phyloP scores from a whole-genome alignment of 1,140 invertebrate genomes.

The Drosophila arawakana region DNA sequence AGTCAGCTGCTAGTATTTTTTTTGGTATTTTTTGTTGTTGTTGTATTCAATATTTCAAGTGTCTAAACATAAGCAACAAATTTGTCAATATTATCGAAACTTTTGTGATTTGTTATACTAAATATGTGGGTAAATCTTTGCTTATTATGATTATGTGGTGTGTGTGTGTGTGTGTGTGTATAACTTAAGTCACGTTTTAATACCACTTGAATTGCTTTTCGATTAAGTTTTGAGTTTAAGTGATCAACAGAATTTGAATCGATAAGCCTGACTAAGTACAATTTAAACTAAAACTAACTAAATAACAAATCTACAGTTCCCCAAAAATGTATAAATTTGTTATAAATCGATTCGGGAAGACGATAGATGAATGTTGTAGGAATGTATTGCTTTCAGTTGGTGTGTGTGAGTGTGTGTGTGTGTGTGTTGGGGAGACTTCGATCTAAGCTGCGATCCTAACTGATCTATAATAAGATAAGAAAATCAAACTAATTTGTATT shows the following conservation, averaged over 20 bases:
- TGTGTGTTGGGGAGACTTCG: neutral
- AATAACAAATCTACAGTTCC: slow-evolving; percentile 23
- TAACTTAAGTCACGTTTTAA: slow-evolving; percentile 42
- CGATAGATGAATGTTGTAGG: slow-evolving; percentile 19
- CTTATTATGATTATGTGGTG: slow-evolving; percentile 14
- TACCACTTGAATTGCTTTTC: slow-evolving; percentile 80
- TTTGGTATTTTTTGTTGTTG: slow-evolving; percentile 1
- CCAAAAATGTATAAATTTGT: slow-evolving; percentile 24
- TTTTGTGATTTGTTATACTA: slow-evolving; percentile 2
- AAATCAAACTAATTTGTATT: slow-evolving; percentile 12
- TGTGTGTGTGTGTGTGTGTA: slow-evolving; percentile 33
- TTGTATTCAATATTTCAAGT: slow-evolving; percentile 24
- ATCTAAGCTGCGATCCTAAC: slow-evolving; percentile 1
- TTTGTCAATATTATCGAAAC: slow-evolving; percentile 28
- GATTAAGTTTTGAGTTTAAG: slow-evolving; percentile 21
- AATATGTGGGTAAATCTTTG: neutral
- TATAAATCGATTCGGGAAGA: slow-evolving; percentile 27
- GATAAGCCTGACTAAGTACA: slow-evolving; percentile 20
- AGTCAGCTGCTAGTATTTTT: slow-evolving; percentile 13
- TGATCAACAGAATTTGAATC: slow-evolving; percentile 6
- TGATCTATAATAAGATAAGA: slow-evolving; percentile 20
- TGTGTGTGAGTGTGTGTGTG: neutral
- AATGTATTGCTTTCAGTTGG: neutral
- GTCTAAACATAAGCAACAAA: slow-evolving; percentile 63
- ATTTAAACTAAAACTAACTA: slow-evolving; percentile 66